These are phyloP conservation scores for Diachasmimorpha longicaudata DNA, from an alignment of 1,140 invertebrate genomes.

Conservation along the genomic window DNA sequence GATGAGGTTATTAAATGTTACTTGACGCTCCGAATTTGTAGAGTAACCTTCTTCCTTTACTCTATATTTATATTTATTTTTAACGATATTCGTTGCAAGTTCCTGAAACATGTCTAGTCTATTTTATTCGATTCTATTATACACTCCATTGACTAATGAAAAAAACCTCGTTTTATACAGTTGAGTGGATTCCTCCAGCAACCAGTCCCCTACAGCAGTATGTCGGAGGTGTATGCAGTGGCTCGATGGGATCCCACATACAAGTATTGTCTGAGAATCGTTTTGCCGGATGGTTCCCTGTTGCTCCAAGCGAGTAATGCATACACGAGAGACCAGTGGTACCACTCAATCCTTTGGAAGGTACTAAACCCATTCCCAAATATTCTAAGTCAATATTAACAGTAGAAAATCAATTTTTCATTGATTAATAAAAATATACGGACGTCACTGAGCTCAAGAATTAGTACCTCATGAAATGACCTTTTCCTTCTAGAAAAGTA, in stretches of 20 bases:
- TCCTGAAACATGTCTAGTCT: no score
- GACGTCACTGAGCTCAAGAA: not conserved
- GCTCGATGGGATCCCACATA: slow-evolving; percentile 81
- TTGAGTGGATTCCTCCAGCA: slow-evolving; percentile 75
- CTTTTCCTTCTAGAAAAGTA: slow-evolving; percentile 71
- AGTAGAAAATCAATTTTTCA: no score
- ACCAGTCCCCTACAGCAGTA: slow-evolving; percentile 75
- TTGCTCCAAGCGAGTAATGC: slow-evolving; percentile 81
- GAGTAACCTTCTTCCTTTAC: no score
- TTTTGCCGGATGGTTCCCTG: slow-evolving; percentile 78
- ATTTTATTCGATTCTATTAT: no score
- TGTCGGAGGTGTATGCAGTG: slow-evolving; percentile 82
- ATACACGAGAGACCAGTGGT: slow-evolving; percentile 85
- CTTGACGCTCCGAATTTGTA: no score
- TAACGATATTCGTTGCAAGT: no score
- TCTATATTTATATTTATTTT: no score
- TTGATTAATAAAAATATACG: no score
- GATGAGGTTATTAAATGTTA: not conserved
- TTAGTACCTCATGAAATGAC: not conserved
- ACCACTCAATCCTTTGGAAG: slow-evolving; percentile 85
- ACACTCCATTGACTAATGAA: no score
- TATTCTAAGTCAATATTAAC: no score
- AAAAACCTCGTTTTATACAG: slow-evolving; percentile 54
- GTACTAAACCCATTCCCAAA: slow-evolving; percentile 55
- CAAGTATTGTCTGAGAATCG: slow-evolving; percentile 81